These are phyloP conservation scores for Gallinago jamesoni DNA, from an alignment of 2,113 vertebrate genomes.

Conservation along the genomic window DNA sequence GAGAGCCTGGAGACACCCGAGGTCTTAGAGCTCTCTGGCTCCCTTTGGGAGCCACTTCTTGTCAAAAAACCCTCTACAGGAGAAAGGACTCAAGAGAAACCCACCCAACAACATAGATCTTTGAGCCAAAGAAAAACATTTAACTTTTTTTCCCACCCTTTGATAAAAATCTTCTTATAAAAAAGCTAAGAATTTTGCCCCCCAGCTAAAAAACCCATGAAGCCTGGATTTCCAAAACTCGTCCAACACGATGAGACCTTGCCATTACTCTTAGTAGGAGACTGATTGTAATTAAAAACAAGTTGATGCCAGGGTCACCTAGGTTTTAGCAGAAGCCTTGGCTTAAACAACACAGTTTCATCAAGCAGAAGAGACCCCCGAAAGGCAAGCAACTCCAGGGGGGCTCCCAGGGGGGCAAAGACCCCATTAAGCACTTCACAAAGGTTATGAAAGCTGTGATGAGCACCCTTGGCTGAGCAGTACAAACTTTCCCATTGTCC, in stretches of 20 bases:
- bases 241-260: not conserved
- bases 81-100: not conserved
- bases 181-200: not conserved
- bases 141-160: not conserved
- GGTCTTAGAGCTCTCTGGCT: not conserved
- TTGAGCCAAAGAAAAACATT: not conserved
- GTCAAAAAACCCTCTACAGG: not conserved
- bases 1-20: not conserved
- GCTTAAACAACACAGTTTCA: not conserved
- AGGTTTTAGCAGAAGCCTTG: not conserved
- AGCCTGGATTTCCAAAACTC: not conserved
- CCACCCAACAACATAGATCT: not conserved
- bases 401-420: not conserved
- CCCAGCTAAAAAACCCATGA: fast-evolving
- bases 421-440: not conserved
- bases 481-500: not conserved
- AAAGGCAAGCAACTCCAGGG: not conserved
- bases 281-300: not conserved
- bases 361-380: not conserved
- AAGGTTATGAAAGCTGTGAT: not conserved
- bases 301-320: not conserved
- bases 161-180: not conserved
- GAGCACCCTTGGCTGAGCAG: not conserved
- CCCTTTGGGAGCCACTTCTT: not conserved
- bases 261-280: not conserved